Percentiles rank a stretch among this genome's conserved stretches.
These are phyloP conservation scores for Peromyscus californicus DNA, from an alignment of 2,113 vertebrate species.

Conservation along the genomic window DNA sequence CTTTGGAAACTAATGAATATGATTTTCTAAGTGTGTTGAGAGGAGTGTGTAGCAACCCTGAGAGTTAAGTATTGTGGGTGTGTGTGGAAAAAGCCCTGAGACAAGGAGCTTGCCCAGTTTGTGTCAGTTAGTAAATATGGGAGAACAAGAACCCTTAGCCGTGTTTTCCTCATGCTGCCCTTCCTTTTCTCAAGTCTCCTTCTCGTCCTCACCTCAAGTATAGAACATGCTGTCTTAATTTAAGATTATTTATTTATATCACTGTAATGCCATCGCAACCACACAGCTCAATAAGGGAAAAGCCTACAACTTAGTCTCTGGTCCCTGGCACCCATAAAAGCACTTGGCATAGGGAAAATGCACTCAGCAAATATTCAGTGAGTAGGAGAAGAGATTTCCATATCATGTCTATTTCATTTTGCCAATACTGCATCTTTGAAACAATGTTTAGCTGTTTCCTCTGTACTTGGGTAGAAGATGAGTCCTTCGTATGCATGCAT, in stretches of 20 bases:
- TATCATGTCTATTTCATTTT: not conserved
- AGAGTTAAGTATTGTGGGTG: not conserved
- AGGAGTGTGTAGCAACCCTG: not conserved
- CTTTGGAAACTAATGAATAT: not conserved
- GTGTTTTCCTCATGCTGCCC: not conserved
- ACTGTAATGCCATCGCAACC: not conserved
- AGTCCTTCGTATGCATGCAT: not conserved
- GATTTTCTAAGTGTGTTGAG: not conserved
- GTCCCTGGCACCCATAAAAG: not conserved
- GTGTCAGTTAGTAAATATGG: not conserved
- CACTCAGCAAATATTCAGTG: not conserved
- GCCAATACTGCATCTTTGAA: not conserved
- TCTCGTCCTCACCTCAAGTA: not conserved
- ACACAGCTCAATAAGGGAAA: not conserved
- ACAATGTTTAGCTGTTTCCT: not conserved
- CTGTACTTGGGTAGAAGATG: not conserved
- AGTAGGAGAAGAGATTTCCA: not conserved
- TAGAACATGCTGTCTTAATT: not conserved
- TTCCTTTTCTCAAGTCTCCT: not conserved
- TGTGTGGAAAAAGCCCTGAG: not conserved
- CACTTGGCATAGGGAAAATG: not conserved
- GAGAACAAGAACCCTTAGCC: not conserved
- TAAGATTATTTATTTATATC: slow-evolving; percentile 28
- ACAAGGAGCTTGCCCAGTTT: not conserved
- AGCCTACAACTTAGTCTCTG: not conserved